Conservation (phyloP, 2,797 vertebrate genomes). For the Siniperca scherzeri region DNA sequence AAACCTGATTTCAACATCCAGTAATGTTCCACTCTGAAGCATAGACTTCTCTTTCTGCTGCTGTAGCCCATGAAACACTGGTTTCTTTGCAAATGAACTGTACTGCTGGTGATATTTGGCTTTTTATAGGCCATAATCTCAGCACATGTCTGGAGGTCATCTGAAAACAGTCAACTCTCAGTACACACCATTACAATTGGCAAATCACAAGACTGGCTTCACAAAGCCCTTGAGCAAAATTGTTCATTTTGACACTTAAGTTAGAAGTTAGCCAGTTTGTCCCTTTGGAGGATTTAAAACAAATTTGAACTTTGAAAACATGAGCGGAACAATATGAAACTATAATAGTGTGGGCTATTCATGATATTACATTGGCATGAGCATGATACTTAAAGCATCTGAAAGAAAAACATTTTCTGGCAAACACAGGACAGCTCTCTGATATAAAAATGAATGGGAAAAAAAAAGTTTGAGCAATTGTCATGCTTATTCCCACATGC, state of each 20-base stretch:
- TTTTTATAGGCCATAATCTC: constrained; percentile 75
- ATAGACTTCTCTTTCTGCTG: constrained; percentile 29
- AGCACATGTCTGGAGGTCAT: constrained; percentile 65
- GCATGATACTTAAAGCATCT: neutral
- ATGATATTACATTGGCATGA: neutral
- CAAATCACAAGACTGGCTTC: constrained; percentile 81
- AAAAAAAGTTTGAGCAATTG: too few relatives aligned
- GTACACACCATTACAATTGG: constrained; percentile 49
- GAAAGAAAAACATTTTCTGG: neutral
- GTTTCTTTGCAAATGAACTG: constrained; percentile 50
- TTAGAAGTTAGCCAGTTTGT: too few relatives aligned
- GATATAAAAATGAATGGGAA: neutral
- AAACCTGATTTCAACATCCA: constrained; percentile 11
- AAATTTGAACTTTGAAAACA: neutral
- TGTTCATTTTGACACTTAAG: constrained; percentile 22
- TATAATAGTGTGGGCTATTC: neutral
- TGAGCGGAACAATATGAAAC: constrained; percentile 2
- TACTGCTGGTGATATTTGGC: constrained; percentile 11
- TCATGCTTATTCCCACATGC: too few relatives aligned
- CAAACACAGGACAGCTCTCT: neutral
- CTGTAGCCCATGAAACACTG: constrained; percentile 16
- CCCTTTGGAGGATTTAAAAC: constrained; percentile 5
- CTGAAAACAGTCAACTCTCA: constrained; percentile 64
- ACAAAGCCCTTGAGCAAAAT: constrained; percentile 44
- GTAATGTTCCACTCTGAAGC: constrained; percentile 2